Evolutionary conservation across 2,113 vertebrate genomes (phyloP).

Genomic region (Cardinalis cardinalis): DNA sequence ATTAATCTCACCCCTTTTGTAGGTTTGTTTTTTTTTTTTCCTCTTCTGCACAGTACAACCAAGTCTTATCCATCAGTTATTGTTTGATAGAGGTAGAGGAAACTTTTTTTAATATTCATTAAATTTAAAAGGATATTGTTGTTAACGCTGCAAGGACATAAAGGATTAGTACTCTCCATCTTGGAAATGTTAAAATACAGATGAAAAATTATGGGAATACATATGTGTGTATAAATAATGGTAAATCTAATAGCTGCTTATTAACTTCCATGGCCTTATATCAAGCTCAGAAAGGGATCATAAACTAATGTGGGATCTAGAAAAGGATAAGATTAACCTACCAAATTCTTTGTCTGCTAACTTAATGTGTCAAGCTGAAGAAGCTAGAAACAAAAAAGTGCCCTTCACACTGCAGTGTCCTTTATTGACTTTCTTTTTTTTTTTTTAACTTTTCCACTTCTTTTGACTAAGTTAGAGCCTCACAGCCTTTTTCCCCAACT

Average conservation of each 20-base stretch:
- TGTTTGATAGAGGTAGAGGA: background rate
- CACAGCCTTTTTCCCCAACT: slow-evolving; percentile 58
- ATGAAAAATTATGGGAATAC: slow-evolving; percentile 18
- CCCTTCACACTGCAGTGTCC: background rate
- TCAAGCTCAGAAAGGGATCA: background rate
- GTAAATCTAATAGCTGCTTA: slow-evolving; percentile 12
- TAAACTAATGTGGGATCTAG: background rate
- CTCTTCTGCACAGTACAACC: background rate
- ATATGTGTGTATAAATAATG: slow-evolving; percentile 8
- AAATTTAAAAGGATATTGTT: slow-evolving; percentile 4
- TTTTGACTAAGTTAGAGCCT: slow-evolving; percentile 57
- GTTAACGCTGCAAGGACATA: background rate
- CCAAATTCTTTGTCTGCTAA: background rate
- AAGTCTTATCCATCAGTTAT: background rate
- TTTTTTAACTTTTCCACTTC: background rate
- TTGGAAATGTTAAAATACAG: slow-evolving; percentile 1
- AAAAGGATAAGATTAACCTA: background rate
- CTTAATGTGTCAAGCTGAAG: background rate
- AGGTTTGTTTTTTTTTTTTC: background rate
- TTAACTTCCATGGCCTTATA: background rate
- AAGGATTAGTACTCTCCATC: background rate
- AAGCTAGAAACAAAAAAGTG: background rate
- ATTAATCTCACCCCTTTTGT: background rate
- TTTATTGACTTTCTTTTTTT: background rate
- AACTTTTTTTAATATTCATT: slow-evolving; percentile 25